Evolutionary conservation across 2,113 vertebrate species (phyloP).

Genomic region (Pampusana beccarii): DNA sequence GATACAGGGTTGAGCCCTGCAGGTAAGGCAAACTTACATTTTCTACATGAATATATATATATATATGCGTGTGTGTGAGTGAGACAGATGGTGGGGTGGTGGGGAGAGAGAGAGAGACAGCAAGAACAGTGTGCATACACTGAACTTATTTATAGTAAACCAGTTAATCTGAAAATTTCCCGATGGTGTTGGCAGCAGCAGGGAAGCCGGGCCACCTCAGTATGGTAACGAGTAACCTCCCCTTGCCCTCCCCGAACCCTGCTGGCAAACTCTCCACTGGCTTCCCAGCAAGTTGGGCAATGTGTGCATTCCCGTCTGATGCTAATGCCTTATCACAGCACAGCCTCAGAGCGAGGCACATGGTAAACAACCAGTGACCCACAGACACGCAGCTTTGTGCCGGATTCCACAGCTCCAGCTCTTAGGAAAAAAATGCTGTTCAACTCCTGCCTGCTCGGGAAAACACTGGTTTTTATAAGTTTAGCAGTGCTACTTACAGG

Average conservation of each 20-base stretch:
- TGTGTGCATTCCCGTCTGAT: neutral
- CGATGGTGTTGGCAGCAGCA: neutral
- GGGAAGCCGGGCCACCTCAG: neutral
- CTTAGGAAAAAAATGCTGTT: neutral
- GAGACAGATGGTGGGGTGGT: neutral
- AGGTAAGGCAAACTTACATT: neutral
- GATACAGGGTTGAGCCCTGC: neutral
- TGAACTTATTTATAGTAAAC: neutral
- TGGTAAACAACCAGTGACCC: neutral
- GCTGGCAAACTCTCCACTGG: neutral
- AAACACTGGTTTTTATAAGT: neutral
- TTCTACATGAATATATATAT: neutral
- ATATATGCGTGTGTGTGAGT: fast-evolving
- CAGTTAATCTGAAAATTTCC: neutral
- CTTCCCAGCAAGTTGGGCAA: slow-evolving; percentile 7
- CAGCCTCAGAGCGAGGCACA: fast-evolving
- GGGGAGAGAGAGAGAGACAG: neutral
- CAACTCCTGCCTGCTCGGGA: neutral
- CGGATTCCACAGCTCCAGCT: neutral
- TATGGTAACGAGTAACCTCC: fast-evolving
- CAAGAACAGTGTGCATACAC: neutral
- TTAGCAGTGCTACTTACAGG: neutral
- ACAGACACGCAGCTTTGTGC: neutral
- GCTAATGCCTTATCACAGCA: neutral
- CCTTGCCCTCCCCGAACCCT: neutral